Base-by-base conservation (phyloP, 2,113 vertebrate genomes). In the Pygoscelis antarcticus region DNA sequence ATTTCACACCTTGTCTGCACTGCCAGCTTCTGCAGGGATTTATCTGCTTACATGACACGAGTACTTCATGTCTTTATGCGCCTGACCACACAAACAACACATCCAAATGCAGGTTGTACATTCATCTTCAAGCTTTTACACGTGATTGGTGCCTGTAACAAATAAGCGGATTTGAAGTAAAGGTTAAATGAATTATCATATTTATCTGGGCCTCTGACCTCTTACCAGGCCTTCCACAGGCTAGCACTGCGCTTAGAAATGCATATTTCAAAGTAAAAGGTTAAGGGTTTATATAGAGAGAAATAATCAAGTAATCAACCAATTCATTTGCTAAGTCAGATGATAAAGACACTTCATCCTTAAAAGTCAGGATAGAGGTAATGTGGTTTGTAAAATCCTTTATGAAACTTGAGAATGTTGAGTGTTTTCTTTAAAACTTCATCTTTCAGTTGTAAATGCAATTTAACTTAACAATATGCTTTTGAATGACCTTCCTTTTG, bases 141-240 rank as follows among this genome's bases (percentile, higher is more conserved):
- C 3, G 1, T 32, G 68, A 69, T 32, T 54, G 62, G 34, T 74
- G 34, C 71, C 68, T 64, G 57, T 64, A 83, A 55, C 23, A 90
- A 93, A 38, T 70, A 90, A 90, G 79, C 77, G 44, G 58, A 61
- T 90, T 69, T 84, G 60, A 90, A 87, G 71, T 32, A 79, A 93
- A 94, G 61, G 66, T 82, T 94, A 96, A 95, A 84, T 65, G 21
- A 82, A 82, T 96, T 89, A 85, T 23, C 52, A 29, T 72, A 79
- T 84, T 89, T 91, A 72, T 92, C 65, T 94, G 46, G 54, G 27
- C 49, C 52, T 66, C 22, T 34, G 42, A 89, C 55, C n/a, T 77
- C 25, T 68, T 92, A 68, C 60, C 23, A 65, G 66, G 66, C 47
- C 54, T 94, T 89, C 25, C 44, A 68, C 44, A 92, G 49, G 9